These are phyloP conservation scores for Drosophila nr. perissopoda DNA, from an alignment of 2,888 invertebrate genomes.

Conservation along the genomic window DNA sequence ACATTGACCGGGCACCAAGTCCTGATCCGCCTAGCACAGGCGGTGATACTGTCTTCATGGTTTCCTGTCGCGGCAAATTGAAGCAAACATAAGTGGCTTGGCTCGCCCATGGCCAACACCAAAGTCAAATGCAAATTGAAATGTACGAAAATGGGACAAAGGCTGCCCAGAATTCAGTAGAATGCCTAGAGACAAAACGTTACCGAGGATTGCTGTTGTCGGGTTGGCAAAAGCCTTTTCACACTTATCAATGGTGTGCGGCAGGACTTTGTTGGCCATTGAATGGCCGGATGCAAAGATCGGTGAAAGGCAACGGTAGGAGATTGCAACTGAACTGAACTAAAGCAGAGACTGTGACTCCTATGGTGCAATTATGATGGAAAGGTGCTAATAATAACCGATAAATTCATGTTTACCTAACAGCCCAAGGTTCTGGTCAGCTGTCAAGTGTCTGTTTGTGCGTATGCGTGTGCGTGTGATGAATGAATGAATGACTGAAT, in stretches of 20 bases:
- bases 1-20: conserved; percentile 39
- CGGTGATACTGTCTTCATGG: conserved; percentile 5
- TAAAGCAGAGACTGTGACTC: conserved; percentile 62
- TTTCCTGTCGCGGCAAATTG: conserved; percentile 52
- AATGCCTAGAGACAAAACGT: conserved; percentile 48
- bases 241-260: conserved; percentile 69
- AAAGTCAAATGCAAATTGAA: conserved; percentile 85
- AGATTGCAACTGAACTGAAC: conserved; percentile 53
- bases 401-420: conserved; percentile 84
- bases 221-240: conserved; percentile 77
- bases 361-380: conserved; percentile 83
- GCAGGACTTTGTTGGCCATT: conserved; percentile 27
- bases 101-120: conserved; percentile 51
- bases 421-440: conserved; percentile 69
- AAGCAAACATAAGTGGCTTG: conserved; percentile 74
- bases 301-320: conserved; percentile 51
- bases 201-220: conserved; percentile 41
- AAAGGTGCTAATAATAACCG: conserved; percentile 84
- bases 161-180: conserved; percentile 45
- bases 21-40: conserved; percentile 53
- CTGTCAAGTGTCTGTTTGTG: conserved; percentile 69
- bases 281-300: conserved; percentile 42
- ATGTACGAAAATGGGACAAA: conserved; percentile 61
- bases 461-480: conserved; percentile 16
- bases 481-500: conserved; percentile 32